Evolutionary conservation across 2,113 vertebrate genomes (phyloP), one percentile per base, ranked within the genome.

Genomic region (Eolophus roseicapilla): DNA sequence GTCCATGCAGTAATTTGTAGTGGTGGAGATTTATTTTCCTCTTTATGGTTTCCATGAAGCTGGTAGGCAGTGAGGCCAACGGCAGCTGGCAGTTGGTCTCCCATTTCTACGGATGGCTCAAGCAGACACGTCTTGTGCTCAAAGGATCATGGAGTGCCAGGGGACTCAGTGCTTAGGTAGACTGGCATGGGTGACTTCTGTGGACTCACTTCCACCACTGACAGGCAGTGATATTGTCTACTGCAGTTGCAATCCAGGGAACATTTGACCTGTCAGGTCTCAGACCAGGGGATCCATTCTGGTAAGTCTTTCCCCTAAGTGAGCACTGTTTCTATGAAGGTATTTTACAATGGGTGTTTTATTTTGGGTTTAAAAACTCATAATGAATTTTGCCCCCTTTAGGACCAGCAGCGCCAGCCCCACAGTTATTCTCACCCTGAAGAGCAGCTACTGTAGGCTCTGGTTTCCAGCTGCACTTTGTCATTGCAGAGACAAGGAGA

Each of bases 1-100:
- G 76, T 65, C 83, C 31, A 25, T 41, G 70, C 44, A 39, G 55
- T 93, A 92, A 93, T 94, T 95, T 94, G 65, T 85, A 94, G 88
- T 10, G 28, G 77, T 69, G 81, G 68, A 73, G 88, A 96, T 96
- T 94, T 94, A 89, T 92, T 89, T 63, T 62, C 44, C 6, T 81
- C 37, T 55, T 53, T 7, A 35, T 49, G 18, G 86, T 90, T 90
- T 75, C 81, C 35, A 8, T 19, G 37, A 68, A 84, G 76, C 29
- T 57, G 37, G 50, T 5, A 88, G 75, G 79, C 63, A 80, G 46
- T 1, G 3, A 64, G 76, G 27, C 53, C 82, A 73, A 1, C 23
- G 81, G 28, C 77, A 84, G 60, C 71, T 77, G 53, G 59, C 17
- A 53, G 10, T 17, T 80, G 79, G 21, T 79, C 17, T 76, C 43